A percentile compares a stretch with the other conserved stretches of the same genome.
Evolutionary conservation across 2,888 invertebrate species (phyloP).

Genomic region (Luffia ferchaultella): DNA sequence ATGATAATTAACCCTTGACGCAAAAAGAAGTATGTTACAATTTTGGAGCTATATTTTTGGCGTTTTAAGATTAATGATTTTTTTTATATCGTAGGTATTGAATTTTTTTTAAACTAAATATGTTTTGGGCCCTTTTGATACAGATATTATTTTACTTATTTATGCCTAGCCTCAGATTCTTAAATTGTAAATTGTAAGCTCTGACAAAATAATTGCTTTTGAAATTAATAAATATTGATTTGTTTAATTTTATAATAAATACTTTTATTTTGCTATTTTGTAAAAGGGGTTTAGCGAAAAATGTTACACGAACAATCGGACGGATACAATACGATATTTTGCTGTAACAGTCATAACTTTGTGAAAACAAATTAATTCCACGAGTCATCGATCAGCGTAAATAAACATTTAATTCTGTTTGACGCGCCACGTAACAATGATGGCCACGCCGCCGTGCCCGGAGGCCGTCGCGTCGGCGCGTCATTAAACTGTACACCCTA

Average conservation of each 20-base stretch:
- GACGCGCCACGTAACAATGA: slow-evolving; percentile 3
- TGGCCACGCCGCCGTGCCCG: background rate
- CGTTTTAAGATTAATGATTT: too few species aligned
- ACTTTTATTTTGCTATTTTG: background rate
- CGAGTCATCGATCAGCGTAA: background rate
- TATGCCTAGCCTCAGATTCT: too few species aligned
- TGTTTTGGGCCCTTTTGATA: too few species aligned
- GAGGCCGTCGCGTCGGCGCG: slow-evolving; percentile 42
- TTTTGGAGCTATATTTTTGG: too few species aligned
- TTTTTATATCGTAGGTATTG: too few species aligned
- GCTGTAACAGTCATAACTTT: background rate
- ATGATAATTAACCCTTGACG: too few species aligned
- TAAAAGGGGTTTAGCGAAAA: background rate
- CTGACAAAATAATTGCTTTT: background rate
- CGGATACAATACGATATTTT: background rate
- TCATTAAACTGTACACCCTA: slow-evolving; percentile 47
- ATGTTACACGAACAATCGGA: background rate
- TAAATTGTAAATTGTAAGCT: too few species aligned
- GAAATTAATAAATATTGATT: background rate
- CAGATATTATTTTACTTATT: too few species aligned
- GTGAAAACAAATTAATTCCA: background rate
- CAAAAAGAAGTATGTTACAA: too few species aligned
- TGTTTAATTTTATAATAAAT: background rate
- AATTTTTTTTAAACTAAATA: too few species aligned
- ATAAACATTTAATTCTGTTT: background rate